Evolutionary conservation across 2,797 vertebrate species (phyloP), one percentile per base, ranked within the genome.

Genomic region (Harpagifer antarcticus): DNA sequence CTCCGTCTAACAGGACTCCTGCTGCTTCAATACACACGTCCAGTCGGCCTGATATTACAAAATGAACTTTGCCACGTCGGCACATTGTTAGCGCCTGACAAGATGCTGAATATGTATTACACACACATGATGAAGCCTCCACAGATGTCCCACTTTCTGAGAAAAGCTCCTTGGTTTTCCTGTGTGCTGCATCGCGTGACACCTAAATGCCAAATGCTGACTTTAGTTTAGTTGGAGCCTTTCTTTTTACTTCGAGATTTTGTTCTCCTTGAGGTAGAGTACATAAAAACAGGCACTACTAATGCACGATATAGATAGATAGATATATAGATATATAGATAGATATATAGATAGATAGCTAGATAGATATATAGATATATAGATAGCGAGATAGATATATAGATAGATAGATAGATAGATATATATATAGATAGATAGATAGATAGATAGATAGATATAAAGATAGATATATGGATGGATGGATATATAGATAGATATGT

Each of bases 61-160:
- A 42, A 90, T 64, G 88, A 80, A 72, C 53, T 81, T 13, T 78
- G 84, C 86, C 13, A 43, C 58, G 65, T 87, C 77, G 62, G 85
- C 88, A 83, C 80, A 79, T 84, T 47, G 74, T 65, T 64, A 11
- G 73, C 40, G 54, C 15, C 72, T 83, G 89, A 92, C 86, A 89
- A 88, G 74, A 83, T 86, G 89, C 87, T 90, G 89, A 90, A 83
- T 78, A 53, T 45, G 86, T 83, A 58, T 57, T 75, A 72, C 79
- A 84, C 83, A 75, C 83, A 75, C 69, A 72, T 49, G 71, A 68
- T 31, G 72, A 1, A 49, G 69, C 69, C 72, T 61, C 53, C 74
- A 60, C 86, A 76, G 79, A 83, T 87, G 87, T 76, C 87, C 87
- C 81, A 85, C 78, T 87, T n/a, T 86, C 63, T 80, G 53, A 58